A percentile compares a stretch with the other conserved stretches of the same genome.
Conservation (phyloP, 2,797 vertebrate species). For the Parambassis ranga region DNA sequence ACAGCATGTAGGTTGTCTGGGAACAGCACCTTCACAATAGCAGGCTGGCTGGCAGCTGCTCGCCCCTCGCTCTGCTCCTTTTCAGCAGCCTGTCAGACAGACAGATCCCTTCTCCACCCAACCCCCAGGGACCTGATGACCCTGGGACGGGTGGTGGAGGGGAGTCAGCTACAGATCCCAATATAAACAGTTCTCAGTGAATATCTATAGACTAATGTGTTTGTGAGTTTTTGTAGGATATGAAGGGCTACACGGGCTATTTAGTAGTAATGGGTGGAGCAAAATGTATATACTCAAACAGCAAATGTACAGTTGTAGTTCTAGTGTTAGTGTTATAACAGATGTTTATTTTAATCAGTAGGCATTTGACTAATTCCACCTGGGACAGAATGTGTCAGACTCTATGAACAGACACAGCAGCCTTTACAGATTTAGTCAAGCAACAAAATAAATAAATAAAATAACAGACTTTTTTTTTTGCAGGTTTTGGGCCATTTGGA, state of each 20-base stretch:
- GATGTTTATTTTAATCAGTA: too few relatives aligned
- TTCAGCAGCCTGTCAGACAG: constrained; percentile 74
- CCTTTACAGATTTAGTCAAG: neutral
- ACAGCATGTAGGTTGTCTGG: constrained; percentile 66
- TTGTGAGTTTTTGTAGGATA: constrained; percentile 9
- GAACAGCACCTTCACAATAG: constrained; percentile 75
- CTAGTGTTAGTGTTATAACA: too few relatives aligned
- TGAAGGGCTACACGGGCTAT: neutral
- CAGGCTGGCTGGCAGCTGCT: constrained; percentile 71
- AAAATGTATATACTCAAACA: neutral
- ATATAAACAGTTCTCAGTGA: constrained; percentile 57
- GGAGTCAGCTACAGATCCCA: constrained; percentile 52
- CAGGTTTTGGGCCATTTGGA: constrained; percentile 96
- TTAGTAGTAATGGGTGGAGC: neutral
- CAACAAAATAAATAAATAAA: too few relatives aligned
- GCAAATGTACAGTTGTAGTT: too few relatives aligned
- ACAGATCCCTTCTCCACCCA: constrained; percentile 66
- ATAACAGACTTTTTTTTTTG: constrained; percentile 46
- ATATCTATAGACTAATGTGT: constrained; percentile 11
- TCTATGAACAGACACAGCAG: neutral
- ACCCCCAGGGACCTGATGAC: constrained; percentile 65
- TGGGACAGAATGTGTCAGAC: neutral
- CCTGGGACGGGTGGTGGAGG: constrained; percentile 42
- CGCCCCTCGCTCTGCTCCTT: constrained; percentile 66
- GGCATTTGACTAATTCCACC: too few relatives aligned